A percentile compares a stretch with the other conserved stretches of the same genome.
phyloP scores from a whole-genome alignment of 2,113 vertebrate species.

The Etheostoma spectabile region DNA sequence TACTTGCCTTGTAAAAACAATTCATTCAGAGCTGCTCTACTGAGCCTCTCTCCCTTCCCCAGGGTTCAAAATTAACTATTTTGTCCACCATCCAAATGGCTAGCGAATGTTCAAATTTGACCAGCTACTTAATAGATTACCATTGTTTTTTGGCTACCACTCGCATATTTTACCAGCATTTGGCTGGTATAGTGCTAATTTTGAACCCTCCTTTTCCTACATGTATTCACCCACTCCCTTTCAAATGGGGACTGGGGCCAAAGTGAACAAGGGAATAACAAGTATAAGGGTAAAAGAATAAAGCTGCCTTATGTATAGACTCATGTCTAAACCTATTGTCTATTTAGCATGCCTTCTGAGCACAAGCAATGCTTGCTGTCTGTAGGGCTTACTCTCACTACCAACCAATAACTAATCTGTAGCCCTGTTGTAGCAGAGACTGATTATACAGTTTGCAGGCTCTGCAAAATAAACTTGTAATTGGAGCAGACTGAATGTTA shows the following conservation, averaged over 20 bases:
- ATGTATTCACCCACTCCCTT: slow-evolving; percentile 40
- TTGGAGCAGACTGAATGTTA: slow-evolving; percentile 61
- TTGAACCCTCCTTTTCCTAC: slow-evolving; percentile 26
- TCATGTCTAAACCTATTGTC: slow-evolving; percentile 31
- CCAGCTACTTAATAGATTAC: too few species aligned
- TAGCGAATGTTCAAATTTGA: too few species aligned
- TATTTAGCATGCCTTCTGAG: slow-evolving; percentile 54
- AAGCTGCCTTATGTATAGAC: slow-evolving; percentile 65
- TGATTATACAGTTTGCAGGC: slow-evolving; percentile 28
- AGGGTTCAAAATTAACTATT: too few species aligned
- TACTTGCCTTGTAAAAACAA: slow-evolving; percentile 76
- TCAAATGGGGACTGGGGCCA: slow-evolving; percentile 46
- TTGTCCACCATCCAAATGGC: too few species aligned
- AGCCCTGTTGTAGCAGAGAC: slow-evolving; percentile 54
- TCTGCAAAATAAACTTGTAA: not conserved
- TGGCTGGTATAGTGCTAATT: too few species aligned
- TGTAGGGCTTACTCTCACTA: slow-evolving; percentile 64
- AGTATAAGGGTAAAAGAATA: slow-evolving; percentile 18
- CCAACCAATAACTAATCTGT: slow-evolving; percentile 36
- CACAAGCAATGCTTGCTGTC: slow-evolving; percentile 33
- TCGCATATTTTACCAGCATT: too few species aligned
- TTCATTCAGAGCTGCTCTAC: slow-evolving; percentile 59
- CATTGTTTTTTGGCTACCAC: too few species aligned
- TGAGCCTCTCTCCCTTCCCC: slow-evolving; percentile 35
- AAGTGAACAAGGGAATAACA: slow-evolving; percentile 47